A percentile compares a stretch with the other conserved stretches of the same genome.
These are phyloP conservation scores for Odontophorus gujanensis DNA, from an alignment of 2,113 vertebrate species.

Conservation along the genomic window DNA sequence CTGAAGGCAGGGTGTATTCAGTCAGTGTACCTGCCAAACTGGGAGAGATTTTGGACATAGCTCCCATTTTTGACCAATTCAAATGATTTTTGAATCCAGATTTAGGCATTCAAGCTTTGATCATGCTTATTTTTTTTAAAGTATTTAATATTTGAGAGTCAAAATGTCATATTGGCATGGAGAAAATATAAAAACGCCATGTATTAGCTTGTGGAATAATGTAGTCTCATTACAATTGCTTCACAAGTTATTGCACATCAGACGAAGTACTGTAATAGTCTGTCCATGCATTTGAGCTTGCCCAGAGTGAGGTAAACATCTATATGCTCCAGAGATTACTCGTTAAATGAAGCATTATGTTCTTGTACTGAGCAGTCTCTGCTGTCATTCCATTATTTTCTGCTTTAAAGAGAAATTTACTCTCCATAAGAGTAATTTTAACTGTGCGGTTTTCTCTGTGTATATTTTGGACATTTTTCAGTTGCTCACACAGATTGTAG, in stretches of 20 bases:
- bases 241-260: neutral
- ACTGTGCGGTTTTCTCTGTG: neutral
- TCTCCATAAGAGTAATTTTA: slow-evolving; percentile 9
- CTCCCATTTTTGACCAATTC: neutral
- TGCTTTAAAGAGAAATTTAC: slow-evolving; percentile 24
- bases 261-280: slow-evolving; percentile 5
- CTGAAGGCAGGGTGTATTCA: neutral
- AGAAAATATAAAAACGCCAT: neutral
- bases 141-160: neutral
- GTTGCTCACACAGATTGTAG: slow-evolving; percentile 2
- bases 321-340: slow-evolving; percentile 35
- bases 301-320: slow-evolving; percentile 44
- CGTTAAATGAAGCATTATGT: slow-evolving; percentile 34
- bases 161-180: neutral
- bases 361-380: neutral
- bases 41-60: neutral
- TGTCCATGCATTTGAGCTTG: slow-evolving; percentile 36
- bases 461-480: slow-evolving; percentile 53
- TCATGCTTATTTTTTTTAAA: neutral
- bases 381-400: slow-evolving; percentile 14
- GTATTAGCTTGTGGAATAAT: neutral
- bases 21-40: neutral
- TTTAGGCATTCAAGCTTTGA: neutral
- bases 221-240: neutral
- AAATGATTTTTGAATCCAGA: neutral